Evolutionary conservation across 2,113 vertebrate species (phyloP).

Genomic region (Pontoporia blainvillei): DNA sequence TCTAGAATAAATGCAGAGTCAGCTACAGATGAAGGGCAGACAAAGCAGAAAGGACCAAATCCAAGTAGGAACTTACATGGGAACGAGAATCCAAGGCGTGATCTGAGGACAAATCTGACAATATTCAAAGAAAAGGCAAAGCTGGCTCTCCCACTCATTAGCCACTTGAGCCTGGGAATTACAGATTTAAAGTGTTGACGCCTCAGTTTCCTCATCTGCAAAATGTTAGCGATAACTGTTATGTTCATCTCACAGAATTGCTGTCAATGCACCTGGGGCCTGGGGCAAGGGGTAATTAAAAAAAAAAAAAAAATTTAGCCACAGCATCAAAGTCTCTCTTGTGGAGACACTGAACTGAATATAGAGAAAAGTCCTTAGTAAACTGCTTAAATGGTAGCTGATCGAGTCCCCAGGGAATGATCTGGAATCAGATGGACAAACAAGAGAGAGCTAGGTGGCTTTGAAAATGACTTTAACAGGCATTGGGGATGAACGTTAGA

Average conservation of each 20-base stretch:
- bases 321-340: neutral
- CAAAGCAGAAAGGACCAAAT: neutral
- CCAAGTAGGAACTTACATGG: neutral
- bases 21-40: neutral
- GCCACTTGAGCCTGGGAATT: accelerated
- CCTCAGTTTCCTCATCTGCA: neutral
- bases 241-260: neutral
- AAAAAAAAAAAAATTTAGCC: neutral
- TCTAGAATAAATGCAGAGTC: neutral
- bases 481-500: neutral
- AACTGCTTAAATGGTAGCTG: neutral
- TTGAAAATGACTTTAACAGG: constrained; percentile 2
- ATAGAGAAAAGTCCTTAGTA: neutral
- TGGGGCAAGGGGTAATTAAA: accelerated
- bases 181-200: neutral
- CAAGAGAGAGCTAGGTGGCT: neutral
- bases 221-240: neutral
- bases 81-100: neutral
- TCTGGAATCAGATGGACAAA: neutral
- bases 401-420: neutral
- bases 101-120: neutral
- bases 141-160: neutral
- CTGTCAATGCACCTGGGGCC: neutral
- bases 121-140: neutral
- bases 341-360: neutral